Evolutionary conservation across 2,113 vertebrate genomes (phyloP).

Genomic region (Anarhynchus alexandrinus): DNA sequence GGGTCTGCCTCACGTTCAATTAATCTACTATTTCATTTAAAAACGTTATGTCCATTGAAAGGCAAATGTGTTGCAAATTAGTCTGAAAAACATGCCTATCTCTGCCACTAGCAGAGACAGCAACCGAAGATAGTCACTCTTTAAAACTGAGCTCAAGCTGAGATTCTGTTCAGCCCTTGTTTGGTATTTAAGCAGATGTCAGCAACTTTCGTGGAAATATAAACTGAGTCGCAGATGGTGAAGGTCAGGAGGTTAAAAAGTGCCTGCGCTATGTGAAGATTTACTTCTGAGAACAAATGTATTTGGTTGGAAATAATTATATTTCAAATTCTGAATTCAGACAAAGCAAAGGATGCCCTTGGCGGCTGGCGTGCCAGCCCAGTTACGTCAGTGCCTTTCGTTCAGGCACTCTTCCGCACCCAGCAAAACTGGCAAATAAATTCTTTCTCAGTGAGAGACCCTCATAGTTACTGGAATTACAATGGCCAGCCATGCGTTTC

Average conservation of each 20-base stretch:
- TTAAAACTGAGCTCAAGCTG: neutral
- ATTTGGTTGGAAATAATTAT: neutral
- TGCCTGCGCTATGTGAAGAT: neutral
- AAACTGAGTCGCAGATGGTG: slow-evolving; percentile 5
- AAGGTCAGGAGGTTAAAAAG: slow-evolving; percentile 15
- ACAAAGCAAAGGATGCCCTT: neutral
- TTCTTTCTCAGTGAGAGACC: neutral
- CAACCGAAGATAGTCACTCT: neutral
- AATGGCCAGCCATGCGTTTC: neutral
- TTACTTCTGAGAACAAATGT: neutral
- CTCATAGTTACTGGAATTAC: neutral
- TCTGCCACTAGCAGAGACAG: neutral
- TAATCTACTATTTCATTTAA: neutral
- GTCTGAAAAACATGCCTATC: neutral
- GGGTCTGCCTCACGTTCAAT: neutral
- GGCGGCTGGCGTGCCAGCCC: neutral
- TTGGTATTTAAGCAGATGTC: slow-evolving; percentile 12
- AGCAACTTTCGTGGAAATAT: slow-evolving; percentile 2
- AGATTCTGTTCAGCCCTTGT: neutral
- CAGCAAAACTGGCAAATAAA: neutral
- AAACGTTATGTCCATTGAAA: neutral
- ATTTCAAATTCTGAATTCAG: neutral
- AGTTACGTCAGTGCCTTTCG: neutral
- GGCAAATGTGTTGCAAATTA: neutral
- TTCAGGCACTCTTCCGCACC: neutral